Conservation (phyloP, 2,888 invertebrate genomes). For the Calameuta idolon region DNA sequence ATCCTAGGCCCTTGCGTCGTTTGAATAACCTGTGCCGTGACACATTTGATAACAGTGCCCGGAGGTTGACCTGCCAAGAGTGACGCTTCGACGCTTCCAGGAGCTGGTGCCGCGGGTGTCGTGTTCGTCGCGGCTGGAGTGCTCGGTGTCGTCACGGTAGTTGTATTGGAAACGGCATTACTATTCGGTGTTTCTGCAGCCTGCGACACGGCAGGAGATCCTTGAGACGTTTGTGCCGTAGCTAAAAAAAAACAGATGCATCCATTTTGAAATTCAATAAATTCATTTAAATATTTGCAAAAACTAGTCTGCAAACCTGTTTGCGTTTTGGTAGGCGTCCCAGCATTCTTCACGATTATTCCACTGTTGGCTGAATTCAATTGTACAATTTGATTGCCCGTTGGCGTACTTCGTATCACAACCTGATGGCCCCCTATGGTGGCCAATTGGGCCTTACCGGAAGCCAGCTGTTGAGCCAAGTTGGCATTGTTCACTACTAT, state of each 20-base stretch:
- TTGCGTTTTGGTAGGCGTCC: conserved; percentile 40
- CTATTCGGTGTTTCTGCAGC: conserved; percentile 38
- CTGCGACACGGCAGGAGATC: conserved; percentile 38
- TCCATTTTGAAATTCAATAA: background rate
- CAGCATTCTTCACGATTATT: conserved; percentile 57
- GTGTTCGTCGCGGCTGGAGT: conserved; percentile 31
- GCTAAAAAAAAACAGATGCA: background rate
- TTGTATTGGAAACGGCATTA: conserved; percentile 35
- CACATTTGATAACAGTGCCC: conserved; percentile 87
- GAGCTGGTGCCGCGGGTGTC: conserved; percentile 51
- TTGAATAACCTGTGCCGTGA: conserved; percentile 88
- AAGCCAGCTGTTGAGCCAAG: conserved; percentile 83
- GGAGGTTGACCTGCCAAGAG: conserved; percentile 84
- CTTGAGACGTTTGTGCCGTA: conserved; percentile 28
- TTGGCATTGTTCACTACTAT: conserved; percentile 81
- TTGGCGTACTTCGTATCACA: conserved; percentile 76
- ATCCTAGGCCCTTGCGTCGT: conserved; percentile 88
- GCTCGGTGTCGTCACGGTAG: conserved; percentile 34
- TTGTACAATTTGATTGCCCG: conserved; percentile 81
- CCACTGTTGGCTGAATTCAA: conserved; percentile 56
- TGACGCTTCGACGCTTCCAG: conserved; percentile 76
- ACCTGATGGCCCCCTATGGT: conserved; percentile 90
- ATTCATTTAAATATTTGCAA: background rate
- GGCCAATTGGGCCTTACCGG: conserved; percentile 85
- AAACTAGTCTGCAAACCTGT: conserved; percentile 12